These are phyloP conservation scores for Xylophagus ater DNA, from an alignment of 2,888 invertebrate species.

Conservation along the genomic window DNA sequence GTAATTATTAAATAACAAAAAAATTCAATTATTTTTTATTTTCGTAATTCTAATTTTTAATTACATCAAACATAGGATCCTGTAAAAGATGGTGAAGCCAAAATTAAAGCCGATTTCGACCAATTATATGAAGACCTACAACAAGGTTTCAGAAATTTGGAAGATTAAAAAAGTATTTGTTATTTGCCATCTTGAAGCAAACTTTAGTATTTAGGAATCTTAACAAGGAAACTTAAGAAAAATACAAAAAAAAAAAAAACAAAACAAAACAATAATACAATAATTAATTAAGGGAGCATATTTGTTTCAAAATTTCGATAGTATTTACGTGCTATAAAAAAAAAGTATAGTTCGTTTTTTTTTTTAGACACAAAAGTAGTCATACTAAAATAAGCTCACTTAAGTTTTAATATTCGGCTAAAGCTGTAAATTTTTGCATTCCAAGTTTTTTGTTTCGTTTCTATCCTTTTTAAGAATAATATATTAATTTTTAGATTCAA, in stretches of 20 bases:
- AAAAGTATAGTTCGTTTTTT: too few species aligned
- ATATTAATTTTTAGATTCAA: too few species aligned
- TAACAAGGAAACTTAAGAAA: neutral
- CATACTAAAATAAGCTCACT: too few species aligned
- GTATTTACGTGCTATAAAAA: too few species aligned
- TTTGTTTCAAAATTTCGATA: neutral
- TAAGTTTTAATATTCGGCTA: slow-evolving; percentile 3
- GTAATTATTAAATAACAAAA: slow-evolving; percentile 38
- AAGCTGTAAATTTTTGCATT: slow-evolving; percentile 10
- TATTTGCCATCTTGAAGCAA: too few species aligned
- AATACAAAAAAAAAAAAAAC: neutral
- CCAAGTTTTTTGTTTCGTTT: slow-evolving; percentile 9
- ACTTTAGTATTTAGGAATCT: neutral
- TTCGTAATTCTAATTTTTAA: neutral
- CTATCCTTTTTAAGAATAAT: too few species aligned
- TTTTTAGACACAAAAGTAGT: too few species aligned
- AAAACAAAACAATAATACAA: neutral
- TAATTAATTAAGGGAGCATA: too few species aligned
- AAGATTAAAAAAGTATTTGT: slow-evolving; percentile 58
- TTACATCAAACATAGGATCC: slow-evolving; percentile 61
- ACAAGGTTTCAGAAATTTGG: slow-evolving; percentile 94
- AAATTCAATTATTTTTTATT: neutral
- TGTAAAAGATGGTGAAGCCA: slow-evolving; percentile 93
- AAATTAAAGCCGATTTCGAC: slow-evolving; percentile 94
- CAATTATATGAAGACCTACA: slow-evolving; percentile 95